These are phyloP conservation scores for Patella vulgata DNA, from an alignment of 1,140 invertebrate species.

Conservation along the genomic window DNA sequence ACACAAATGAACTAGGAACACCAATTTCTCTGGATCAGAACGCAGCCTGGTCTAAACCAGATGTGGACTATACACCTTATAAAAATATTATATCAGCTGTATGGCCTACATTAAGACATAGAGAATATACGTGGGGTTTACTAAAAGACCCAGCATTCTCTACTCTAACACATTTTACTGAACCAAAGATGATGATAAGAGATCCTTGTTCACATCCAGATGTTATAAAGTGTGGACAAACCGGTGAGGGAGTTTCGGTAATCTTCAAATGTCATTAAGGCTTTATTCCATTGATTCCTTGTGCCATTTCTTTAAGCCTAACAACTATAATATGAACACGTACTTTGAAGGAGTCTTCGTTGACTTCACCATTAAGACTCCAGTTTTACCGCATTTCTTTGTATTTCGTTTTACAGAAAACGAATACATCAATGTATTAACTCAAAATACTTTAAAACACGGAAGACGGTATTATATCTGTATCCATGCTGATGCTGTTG, in stretches of 20 bases:
- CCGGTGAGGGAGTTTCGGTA: too few relatives aligned
- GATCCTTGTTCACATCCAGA: slow-evolving; percentile 38
- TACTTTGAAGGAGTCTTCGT: too few relatives aligned
- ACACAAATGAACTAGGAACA: slow-evolving; percentile 10
- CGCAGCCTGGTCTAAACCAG: slow-evolving; percentile 24
- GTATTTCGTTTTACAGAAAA: slow-evolving; percentile 12
- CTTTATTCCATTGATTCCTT: too few relatives aligned
- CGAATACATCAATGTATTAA: slow-evolving; percentile 24
- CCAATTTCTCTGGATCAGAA: slow-evolving; percentile 29
- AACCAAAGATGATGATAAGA: slow-evolving; percentile 2
- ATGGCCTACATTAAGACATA: slow-evolving; percentile 46
- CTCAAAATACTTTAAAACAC: slow-evolving; percentile 7
- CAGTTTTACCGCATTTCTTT: too few relatives aligned
- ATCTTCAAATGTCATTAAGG: too few relatives aligned
- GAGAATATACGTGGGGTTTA: slow-evolving; percentile 40
- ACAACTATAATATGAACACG: too few relatives aligned
- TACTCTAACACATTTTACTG: slow-evolving; percentile 26
- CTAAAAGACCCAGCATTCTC: slow-evolving; percentile 21
- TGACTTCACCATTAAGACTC: too few relatives aligned
- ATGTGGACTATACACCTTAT: slow-evolving; percentile 44
- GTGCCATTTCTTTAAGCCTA: too few relatives aligned
- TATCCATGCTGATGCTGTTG: slow-evolving; percentile 24
- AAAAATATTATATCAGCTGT: slow-evolving; percentile 46
- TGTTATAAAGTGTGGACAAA: slow-evolving; percentile 28
- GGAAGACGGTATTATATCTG: slow-evolving; percentile 37